Percentiles rank a stretch among this genome's conserved stretches.
These are phyloP conservation scores for Sarcophaga rosellei DNA, from an alignment of 2,888 invertebrate genomes.

Conservation along the genomic window DNA sequence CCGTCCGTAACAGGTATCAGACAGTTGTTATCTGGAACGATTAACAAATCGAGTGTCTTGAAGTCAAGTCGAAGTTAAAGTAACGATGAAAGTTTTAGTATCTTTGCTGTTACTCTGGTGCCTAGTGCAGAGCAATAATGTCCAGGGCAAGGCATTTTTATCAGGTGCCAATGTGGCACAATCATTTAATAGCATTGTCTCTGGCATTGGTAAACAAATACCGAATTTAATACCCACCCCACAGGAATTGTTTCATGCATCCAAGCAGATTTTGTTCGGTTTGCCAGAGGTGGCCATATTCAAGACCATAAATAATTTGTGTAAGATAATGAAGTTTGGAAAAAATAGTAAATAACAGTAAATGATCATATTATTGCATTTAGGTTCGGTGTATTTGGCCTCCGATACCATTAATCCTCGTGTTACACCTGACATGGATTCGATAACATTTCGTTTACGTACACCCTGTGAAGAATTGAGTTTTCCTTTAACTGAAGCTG, in stretches of 20 bases:
- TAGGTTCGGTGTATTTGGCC: conserved; percentile 71
- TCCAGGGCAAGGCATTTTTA: neutral
- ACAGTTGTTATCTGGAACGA: neutral
- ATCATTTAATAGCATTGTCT: conserved; percentile 10
- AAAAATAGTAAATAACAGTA: neutral
- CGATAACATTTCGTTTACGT: conserved; percentile 71
- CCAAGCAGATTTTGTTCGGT: conserved; percentile 44
- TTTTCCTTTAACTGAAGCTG: conserved; percentile 70
- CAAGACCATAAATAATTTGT: conserved; percentile 25
- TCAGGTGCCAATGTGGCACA: neutral
- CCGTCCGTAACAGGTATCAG: neutral
- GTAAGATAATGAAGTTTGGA: conserved; percentile 20
- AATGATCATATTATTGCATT: neutral
- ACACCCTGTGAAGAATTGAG: conserved; percentile 69
- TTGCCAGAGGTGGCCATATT: conserved; percentile 44
- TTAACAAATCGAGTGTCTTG: neutral
- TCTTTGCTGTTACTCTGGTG: neutral
- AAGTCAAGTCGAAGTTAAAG: neutral
- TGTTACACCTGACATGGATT: conserved; percentile 70
- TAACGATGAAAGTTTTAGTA: conserved; percentile 1
- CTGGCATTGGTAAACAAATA: conserved; percentile 39
- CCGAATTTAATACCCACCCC: conserved; percentile 39
- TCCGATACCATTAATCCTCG: conserved; percentile 66
- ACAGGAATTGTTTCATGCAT: conserved; percentile 17
- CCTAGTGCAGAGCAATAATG: neutral